phyloP scores from a whole-genome alignment of 2,797 vertebrate genomes.

The Muscicapa striata region DNA sequence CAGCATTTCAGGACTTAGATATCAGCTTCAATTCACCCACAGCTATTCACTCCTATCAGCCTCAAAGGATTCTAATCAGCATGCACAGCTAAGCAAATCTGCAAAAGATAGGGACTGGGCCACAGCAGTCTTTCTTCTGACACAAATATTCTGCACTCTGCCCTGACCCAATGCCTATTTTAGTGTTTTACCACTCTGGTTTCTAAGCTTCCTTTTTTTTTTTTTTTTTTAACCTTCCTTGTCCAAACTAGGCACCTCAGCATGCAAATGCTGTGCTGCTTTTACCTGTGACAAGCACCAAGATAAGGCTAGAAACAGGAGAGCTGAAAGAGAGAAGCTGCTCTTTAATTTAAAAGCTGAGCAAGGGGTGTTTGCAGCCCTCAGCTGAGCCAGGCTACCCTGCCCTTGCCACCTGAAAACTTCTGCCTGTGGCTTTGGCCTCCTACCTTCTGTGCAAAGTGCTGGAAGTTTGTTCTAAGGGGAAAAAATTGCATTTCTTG shows the following conservation, averaged over 20 bases:
- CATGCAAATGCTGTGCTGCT: neutral
- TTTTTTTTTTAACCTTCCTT: neutral
- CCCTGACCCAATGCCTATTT: neutral
- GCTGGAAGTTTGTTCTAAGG: neutral
- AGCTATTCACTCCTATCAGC: neutral
- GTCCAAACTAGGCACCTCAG: neutral
- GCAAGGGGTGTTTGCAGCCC: neutral
- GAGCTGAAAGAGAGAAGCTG: neutral
- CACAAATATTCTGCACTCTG: neutral
- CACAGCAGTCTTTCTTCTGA: neutral
- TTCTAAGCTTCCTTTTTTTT: neutral
- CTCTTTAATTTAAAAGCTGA: constrained; percentile 15
- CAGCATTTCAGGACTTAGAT: neutral
- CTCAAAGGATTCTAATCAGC: constrained; percentile 37
- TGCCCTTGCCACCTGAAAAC: neutral
- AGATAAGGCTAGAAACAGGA: neutral
- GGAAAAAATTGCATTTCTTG: neutral
- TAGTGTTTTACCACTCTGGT: neutral
- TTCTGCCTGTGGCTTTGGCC: neutral
- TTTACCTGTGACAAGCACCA: neutral
- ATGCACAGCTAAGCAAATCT: neutral
- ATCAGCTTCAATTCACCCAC: neutral
- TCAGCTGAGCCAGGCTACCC: neutral
- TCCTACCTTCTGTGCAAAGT: neutral
- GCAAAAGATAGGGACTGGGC: neutral